These are phyloP conservation scores for Lampris megalopsis DNA, from an alignment of 2,113 vertebrate genomes.

Conservation along the genomic window DNA sequence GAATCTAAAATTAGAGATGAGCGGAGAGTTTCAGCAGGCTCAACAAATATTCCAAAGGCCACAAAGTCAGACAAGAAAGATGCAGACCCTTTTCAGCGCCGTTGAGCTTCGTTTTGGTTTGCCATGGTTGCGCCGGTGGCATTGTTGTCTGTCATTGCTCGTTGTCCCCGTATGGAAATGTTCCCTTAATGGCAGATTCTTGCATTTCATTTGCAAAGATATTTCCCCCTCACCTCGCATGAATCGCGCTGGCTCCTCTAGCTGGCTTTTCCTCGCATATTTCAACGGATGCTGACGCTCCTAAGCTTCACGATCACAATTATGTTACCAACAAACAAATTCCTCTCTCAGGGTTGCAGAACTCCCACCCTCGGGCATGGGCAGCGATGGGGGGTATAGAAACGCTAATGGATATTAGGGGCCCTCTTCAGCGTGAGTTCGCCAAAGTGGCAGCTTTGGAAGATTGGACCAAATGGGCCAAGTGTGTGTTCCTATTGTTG, in stretches of 20 bases:
- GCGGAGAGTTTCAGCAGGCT: too few species aligned
- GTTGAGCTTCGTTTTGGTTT: background rate
- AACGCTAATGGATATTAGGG: constrained; percentile 48
- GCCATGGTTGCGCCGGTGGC: background rate
- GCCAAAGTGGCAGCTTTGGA: constrained; percentile 65
- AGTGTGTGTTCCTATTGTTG: constrained; percentile 51
- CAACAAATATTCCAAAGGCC: too few species aligned
- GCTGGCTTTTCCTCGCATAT: constrained; percentile 21
- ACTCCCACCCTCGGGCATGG: constrained; percentile 26
- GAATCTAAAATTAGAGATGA: too few species aligned
- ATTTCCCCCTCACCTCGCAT: constrained; percentile 25
- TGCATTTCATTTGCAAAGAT: constrained; percentile 25
- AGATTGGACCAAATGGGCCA: constrained; percentile 76
- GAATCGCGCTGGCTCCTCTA: constrained; percentile 31
- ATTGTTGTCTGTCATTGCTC: constrained; percentile 15
- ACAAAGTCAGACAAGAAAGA: background rate
- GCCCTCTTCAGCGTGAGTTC: constrained; percentile 46
- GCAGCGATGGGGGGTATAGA: constrained; percentile 6
- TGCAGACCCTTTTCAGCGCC: constrained; percentile 55
- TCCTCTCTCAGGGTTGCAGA: constrained; percentile 31
- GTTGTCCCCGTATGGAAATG: constrained; percentile 3
- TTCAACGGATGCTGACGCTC: constrained; percentile 61
- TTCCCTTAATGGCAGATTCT: constrained; percentile 24
- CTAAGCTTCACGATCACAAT: constrained; percentile 34
- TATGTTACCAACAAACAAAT: constrained; percentile 41